Evolutionary conservation across 2,113 vertebrate genomes (phyloP), one percentile per base, ranked within the genome.

Genomic region (Shinisaurus crocodilurus): DNA sequence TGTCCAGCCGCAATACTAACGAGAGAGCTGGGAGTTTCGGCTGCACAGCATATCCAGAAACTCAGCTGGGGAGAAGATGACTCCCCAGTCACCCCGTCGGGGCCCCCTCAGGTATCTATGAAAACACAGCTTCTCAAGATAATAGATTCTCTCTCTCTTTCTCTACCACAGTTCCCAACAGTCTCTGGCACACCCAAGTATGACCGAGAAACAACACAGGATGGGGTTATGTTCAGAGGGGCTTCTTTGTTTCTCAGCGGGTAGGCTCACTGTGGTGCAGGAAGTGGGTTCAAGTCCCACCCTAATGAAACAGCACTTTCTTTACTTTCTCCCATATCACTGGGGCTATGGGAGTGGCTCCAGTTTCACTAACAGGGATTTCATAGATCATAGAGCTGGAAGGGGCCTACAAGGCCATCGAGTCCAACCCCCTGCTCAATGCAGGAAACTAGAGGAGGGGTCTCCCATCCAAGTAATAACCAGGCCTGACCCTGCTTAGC

Each of bases 21-120:
- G 87, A 97, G 90, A 88, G 98, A 98, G 88, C 96, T 99, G 16
- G 98, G 99, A 29, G 91, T 92, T 82, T 75, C 94, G 27, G n/a
- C 84, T 25, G 98, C 98, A 91, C 97, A 97, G 86, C 97, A 97
- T 70, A 93, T 99, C 67, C 98, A 97, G 87, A 98, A 96, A 87
- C 97, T 99, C 81, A 97, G 97, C 84, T 94, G 96, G 0, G 98
- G 98, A 54, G 94, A 98, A 40, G 98, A 99, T 76, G 94, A 97
- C 34, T 98, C 98, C 32, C 97, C 97, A 5, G 98, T 99, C 48
- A 97, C 92, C 0, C 97, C 98, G 0, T 97, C 97, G 1, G 98
- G 99, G 50, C 97, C 97, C 32, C 98, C 98, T 54, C 98, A 99
- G 99, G 99, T 99, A 96, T 43, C 50, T 3, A 0, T 81, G 43